Conservation (phyloP, 2,888 invertebrate species). For the Melipona bicolor region DNA sequence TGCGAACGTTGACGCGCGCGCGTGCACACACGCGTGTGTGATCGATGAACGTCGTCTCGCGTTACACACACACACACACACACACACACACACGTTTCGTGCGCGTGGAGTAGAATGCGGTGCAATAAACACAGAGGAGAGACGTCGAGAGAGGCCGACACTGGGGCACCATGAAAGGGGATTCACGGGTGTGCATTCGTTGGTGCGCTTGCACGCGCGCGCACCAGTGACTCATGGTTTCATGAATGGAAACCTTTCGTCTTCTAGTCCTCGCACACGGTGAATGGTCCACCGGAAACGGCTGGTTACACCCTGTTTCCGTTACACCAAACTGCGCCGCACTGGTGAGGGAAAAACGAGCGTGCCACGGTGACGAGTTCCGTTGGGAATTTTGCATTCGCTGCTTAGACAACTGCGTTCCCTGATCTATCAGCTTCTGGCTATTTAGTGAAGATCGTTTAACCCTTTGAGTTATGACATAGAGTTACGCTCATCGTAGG, state of each 20-base stretch:
- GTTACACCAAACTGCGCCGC: constrained; percentile 75
- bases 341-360: constrained; percentile 43
- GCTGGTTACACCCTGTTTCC: constrained; percentile 81
- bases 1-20: neutral
- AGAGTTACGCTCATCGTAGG: too few relatives aligned
- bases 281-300: constrained; percentile 82
- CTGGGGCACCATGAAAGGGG: constrained; percentile 59
- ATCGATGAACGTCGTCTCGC: constrained; percentile 7
- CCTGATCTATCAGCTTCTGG: too few relatives aligned
- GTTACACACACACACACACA: constrained; percentile 1
- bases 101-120: constrained; percentile 12
- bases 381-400: neutral
- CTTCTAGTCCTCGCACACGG: constrained; percentile 71
- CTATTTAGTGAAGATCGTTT: too few relatives aligned
- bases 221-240: constrained; percentile 77
- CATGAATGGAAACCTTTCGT: constrained; percentile 81
- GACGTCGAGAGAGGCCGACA: constrained; percentile 22
- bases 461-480: too few relatives aligned
- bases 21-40: constrained; percentile 28
- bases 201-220: constrained; percentile 36
- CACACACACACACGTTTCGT: neutral
- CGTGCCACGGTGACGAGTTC: constrained; percentile 11
- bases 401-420: neutral
- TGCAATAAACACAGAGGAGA: constrained; percentile 45
- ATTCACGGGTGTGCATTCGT: constrained; percentile 61